These are phyloP conservation scores for Phodopus roborovskii DNA, from an alignment of 2,113 vertebrate genomes.

Conservation along the genomic window DNA sequence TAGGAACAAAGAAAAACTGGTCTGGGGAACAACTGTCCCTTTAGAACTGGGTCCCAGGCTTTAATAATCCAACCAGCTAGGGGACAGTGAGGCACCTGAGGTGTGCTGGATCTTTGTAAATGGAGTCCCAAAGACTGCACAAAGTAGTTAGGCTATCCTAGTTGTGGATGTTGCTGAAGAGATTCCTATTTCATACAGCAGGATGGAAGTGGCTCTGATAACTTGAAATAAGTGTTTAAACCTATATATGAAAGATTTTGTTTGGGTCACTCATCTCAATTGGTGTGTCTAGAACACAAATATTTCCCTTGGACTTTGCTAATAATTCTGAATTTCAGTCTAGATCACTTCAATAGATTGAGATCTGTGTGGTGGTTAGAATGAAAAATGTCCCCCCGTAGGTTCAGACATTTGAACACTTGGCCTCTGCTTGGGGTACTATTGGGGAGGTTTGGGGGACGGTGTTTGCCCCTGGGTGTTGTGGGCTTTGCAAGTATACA, in stretches of 20 bases:
- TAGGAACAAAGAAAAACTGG: neutral
- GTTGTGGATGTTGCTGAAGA: neutral
- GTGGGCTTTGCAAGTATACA: neutral
- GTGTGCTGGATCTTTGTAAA: neutral
- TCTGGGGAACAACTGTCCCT: neutral
- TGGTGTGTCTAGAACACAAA: neutral
- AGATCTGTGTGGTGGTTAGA: neutral
- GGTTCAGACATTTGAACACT: neutral
- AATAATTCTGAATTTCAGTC: constrained; percentile 14
- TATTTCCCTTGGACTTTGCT: neutral
- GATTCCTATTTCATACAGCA: neutral
- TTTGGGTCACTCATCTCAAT: neutral
- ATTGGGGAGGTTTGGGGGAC: neutral
- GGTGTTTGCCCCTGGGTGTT: neutral
- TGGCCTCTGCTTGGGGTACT: neutral
- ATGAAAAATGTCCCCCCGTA: neutral
- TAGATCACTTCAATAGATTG: neutral
- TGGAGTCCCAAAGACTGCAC: neutral
- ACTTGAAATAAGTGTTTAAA: constrained; percentile 18
- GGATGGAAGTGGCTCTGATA: neutral
- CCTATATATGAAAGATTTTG: neutral
- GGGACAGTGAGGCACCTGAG: neutral
- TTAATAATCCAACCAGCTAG: neutral
- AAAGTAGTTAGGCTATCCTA: neutral
- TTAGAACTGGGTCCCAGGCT: neutral